Evolutionary conservation across 2,888 invertebrate species (phyloP).

Genomic region (Thelaira solivaga): DNA sequence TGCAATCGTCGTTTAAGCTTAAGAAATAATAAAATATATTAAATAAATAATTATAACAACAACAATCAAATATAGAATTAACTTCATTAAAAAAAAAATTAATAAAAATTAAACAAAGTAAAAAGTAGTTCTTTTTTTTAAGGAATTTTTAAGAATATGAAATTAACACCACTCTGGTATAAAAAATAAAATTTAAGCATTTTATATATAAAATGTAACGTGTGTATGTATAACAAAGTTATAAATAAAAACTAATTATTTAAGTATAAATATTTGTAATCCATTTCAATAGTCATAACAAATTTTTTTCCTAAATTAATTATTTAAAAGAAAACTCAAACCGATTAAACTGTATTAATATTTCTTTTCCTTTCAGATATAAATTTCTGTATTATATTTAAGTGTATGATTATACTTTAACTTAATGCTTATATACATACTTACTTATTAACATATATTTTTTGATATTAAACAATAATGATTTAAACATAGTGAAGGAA

Average conservation of each 20-base stretch:
- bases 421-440: slow-evolving; percentile 4
- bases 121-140: background rate
- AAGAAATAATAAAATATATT: background rate
- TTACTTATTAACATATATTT: slow-evolving; percentile 13
- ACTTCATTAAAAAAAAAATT: background rate
- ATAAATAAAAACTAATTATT: no score
- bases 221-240: no score
- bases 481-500: background rate
- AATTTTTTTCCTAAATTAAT: background rate
- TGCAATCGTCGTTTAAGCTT: slow-evolving; percentile 25
- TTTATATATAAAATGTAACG: no score
- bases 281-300: no score
- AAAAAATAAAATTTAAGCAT: no score
- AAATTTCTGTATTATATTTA: slow-evolving; percentile 36
- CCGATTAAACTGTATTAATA: slow-evolving; percentile 35
- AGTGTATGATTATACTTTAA: slow-evolving; percentile 34
- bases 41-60: no score
- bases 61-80: slow-evolving; percentile 22
- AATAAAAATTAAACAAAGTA: background rate
- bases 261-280: no score
- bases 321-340: background rate
- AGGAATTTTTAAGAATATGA: no score
- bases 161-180: no score
- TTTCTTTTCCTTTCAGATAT: slow-evolving; percentile 18
- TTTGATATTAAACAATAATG: slow-evolving; percentile 22